Evolutionary conservation across 2,113 vertebrate species (phyloP).

Genomic region (Brienomyrus brachyistius): DNA sequence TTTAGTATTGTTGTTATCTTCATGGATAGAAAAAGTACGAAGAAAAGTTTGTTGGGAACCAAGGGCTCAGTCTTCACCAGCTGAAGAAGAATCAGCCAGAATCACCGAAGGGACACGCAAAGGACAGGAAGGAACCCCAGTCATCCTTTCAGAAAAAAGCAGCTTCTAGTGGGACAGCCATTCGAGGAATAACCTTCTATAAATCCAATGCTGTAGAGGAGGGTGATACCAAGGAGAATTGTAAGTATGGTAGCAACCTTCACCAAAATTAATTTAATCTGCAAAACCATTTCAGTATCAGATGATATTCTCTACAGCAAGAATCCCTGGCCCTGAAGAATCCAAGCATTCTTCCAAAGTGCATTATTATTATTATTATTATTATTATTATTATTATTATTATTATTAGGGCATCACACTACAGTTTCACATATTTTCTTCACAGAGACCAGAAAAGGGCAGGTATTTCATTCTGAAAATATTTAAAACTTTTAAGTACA

Average conservation of each 20-base stretch:
- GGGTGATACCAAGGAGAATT: constrained; percentile 74
- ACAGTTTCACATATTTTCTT: background rate
- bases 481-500: background rate
- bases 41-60: constrained; percentile 65
- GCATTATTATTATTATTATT: no score
- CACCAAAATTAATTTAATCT: background rate
- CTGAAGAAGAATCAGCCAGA: constrained; percentile 30
- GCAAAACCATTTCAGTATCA: background rate
- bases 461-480: background rate
- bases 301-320: background rate
- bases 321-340: background rate
- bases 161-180: constrained; percentile 68
- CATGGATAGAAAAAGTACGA: constrained; percentile 65
- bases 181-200: constrained; percentile 89
- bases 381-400: no score
- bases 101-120: constrained; percentile 25
- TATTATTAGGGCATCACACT: background rate
- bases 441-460: background rate
- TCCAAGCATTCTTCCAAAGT: background rate
- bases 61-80: constrained; percentile 45
- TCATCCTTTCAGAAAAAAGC: constrained; percentile 45
- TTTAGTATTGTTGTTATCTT: constrained; percentile 16
- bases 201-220: constrained; percentile 80
- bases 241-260: constrained; percentile 59
- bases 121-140: constrained; percentile 25